Percentiles rank a stretch among this genome's conserved stretches.
Evolutionary conservation across 2,888 invertebrate species (phyloP).

Genomic region (Andrena minutula): DNA sequence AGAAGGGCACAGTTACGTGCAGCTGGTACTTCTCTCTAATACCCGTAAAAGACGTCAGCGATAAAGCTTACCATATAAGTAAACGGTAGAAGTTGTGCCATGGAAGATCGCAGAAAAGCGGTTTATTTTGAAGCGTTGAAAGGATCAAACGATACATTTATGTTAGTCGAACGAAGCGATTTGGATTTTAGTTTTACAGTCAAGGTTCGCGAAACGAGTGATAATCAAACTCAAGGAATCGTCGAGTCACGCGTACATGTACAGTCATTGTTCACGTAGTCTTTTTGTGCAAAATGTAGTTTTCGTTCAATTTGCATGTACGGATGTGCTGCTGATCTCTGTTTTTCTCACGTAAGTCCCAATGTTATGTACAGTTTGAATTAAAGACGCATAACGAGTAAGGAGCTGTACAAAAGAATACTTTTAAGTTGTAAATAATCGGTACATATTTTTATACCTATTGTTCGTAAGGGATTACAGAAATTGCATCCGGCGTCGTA

Average conservation of each 20-base stretch:
- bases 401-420: constrained; percentile 20
- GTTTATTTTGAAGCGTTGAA: neutral
- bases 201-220: neutral
- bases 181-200: neutral
- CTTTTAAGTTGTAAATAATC: constrained; percentile 22
- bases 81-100: constrained; percentile 34
- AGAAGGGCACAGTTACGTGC: constrained; percentile 81
- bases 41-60: constrained; percentile 61
- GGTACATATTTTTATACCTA: neutral
- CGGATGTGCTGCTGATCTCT: neutral
- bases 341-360: constrained; percentile 1
- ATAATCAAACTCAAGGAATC: constrained; percentile 2
- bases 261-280: neutral
- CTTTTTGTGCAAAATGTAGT: constrained; percentile 5
- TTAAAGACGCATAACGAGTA: constrained; percentile 16
- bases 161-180: neutral
- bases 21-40: constrained; percentile 77
- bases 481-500: constrained; percentile 22
- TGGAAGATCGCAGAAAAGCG: neutral
- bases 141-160: neutral
- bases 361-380: constrained; percentile 16
- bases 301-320: neutral
- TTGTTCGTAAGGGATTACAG: neutral
- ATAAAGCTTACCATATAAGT: constrained; percentile 4
- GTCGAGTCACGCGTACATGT: neutral